Evolutionary conservation across 2,888 invertebrate genomes (phyloP).

Genomic region (Abscondita cerata): DNA sequence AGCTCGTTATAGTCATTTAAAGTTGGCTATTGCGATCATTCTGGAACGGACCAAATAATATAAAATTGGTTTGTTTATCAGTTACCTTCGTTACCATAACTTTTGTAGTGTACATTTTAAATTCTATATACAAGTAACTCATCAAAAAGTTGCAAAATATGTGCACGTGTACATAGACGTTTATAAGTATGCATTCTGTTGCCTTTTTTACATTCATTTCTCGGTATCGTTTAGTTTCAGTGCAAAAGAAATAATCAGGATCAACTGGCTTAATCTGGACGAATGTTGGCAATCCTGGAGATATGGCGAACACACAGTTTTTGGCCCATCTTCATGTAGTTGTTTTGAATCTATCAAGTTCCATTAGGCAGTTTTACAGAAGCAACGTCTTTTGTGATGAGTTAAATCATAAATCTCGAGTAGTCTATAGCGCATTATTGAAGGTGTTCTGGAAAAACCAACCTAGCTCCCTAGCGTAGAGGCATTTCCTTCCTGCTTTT

Average conservation of each 20-base stretch:
- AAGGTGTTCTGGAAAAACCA: slow-evolving; percentile 33
- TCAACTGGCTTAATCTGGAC: too few species aligned
- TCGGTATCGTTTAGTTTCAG: too few species aligned
- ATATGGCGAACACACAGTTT: too few species aligned
- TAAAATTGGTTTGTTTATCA: slow-evolving; percentile 22
- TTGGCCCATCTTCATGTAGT: too few species aligned
- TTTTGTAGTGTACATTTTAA: slow-evolving; percentile 14
- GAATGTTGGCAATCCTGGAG: too few species aligned
- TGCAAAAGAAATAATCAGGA: too few species aligned
- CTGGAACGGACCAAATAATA: slow-evolving; percentile 23
- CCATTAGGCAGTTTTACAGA: slow-evolving; percentile 15
- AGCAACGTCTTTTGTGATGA: slow-evolving; percentile 38
- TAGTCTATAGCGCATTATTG: slow-evolving; percentile 22
- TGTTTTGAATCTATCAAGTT: too few species aligned
- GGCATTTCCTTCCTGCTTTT: slow-evolving; percentile 37
- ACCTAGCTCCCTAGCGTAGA: slow-evolving; percentile 37
- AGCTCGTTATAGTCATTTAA: slow-evolving; percentile 7
- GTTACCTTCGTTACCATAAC: slow-evolving; percentile 27
- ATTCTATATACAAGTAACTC: slow-evolving; percentile 25
- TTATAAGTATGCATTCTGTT: too few species aligned
- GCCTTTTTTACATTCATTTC: too few species aligned
- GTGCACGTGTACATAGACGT: too few species aligned
- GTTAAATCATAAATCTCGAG: slow-evolving; percentile 22
- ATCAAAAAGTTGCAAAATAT: slow-evolving; percentile 27
- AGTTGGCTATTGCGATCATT: slow-evolving; percentile 12